Evolutionary conservation across 2,113 vertebrate genomes (phyloP).

Genomic region (Baryphthengus martii): DNA sequence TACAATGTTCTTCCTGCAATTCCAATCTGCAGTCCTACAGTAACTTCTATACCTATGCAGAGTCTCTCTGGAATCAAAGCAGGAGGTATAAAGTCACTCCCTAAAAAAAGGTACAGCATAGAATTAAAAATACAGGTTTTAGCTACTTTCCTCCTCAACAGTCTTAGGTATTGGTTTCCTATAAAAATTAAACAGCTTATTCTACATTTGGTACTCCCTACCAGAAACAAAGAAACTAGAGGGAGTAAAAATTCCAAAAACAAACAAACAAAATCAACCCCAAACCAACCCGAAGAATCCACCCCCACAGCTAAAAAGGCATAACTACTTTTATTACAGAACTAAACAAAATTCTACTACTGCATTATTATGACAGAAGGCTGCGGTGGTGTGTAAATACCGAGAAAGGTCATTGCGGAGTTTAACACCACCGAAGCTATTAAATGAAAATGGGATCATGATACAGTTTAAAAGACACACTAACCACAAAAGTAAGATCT

Average conservation of each 20-base stretch:
- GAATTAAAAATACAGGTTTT: background rate
- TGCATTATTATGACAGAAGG: background rate
- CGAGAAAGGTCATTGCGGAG: background rate
- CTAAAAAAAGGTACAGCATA: background rate
- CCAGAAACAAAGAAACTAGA: background rate
- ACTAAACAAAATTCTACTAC: background rate
- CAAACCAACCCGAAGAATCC: too few species aligned
- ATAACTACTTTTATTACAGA: background rate
- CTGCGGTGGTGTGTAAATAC: background rate
- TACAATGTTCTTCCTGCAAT: fast-evolving
- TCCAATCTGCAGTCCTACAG: background rate
- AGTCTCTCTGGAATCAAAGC: background rate
- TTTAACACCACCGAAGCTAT: background rate
- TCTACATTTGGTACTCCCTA: background rate
- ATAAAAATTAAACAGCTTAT: background rate
- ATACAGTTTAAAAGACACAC: background rate
- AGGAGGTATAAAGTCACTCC: background rate
- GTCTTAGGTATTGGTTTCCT: background rate
- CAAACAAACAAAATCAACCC: fast-evolving
- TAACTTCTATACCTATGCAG: background rate
- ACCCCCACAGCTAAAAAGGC: background rate
- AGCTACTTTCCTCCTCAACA: background rate
- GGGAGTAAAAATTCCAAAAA: background rate
- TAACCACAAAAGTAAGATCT: background rate
- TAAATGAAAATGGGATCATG: background rate